A percentile compares a stretch with the other conserved stretches of the same genome.
Conservation (phyloP, 1,140 invertebrate species). For the Aphaenogaster ashmeadi region DNA sequence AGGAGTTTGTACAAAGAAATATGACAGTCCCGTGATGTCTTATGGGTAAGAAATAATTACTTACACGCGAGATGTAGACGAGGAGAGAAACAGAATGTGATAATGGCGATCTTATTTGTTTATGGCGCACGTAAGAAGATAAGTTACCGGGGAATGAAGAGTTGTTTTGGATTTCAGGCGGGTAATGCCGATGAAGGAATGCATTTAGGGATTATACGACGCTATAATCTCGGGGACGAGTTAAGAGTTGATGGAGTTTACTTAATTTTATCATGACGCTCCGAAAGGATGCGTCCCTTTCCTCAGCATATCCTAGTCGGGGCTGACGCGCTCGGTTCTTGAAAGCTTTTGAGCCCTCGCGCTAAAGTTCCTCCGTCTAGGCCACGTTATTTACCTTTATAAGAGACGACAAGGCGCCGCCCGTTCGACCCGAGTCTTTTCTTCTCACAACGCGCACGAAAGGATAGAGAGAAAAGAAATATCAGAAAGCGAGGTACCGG, state of each 20-base stretch:
- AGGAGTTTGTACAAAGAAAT: not conserved
- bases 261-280: slow-evolving; percentile 64
- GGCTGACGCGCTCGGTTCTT: slow-evolving; percentile 56
- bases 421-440: slow-evolving; percentile 50
- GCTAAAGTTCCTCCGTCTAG: slow-evolving; percentile 60
- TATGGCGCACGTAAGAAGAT: not conserved
- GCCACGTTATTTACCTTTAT: slow-evolving; percentile 63
- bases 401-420: slow-evolving; percentile 57
- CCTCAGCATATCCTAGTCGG: slow-evolving; percentile 34
- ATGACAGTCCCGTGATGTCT: not conserved
- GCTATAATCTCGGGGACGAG: slow-evolving; percentile 53
- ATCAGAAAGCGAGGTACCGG: slow-evolving; percentile 36
- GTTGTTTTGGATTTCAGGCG: slow-evolving; percentile 47
- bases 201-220: slow-evolving; percentile 53
- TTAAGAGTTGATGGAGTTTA: slow-evolving; percentile 65
- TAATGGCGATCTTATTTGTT: not conserved
- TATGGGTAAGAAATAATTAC: slow-evolving; percentile 1
- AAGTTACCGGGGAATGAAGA: slow-evolving; percentile 23
- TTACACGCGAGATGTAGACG: not conserved
- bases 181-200: slow-evolving; percentile 44
- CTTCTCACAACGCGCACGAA: slow-evolving; percentile 35
- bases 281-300: slow-evolving; percentile 44
- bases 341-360: slow-evolving; percentile 60
- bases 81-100: not conserved
- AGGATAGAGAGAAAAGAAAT: slow-evolving; percentile 50